Evolutionary conservation across 2,888 invertebrate species (phyloP), one percentile per base, ranked within the genome.

Genomic region (Limnephilus rhombicus): DNA sequence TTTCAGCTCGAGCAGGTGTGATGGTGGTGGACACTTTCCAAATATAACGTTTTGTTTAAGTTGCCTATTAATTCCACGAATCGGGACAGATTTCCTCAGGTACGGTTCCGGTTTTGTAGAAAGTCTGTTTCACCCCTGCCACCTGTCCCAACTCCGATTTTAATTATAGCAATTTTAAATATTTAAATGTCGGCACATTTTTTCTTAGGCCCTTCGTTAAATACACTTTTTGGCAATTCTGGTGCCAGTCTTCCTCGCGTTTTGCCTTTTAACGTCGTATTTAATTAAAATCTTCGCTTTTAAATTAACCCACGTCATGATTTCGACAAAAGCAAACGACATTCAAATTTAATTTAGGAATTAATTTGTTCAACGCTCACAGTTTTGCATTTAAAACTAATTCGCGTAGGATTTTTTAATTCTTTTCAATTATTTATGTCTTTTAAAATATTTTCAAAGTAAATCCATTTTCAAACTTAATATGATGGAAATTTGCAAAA

Each of bases 161-260:
- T 91, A 92, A 92, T 92, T 93, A 92, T 91, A 86, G 86, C 90
- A 45, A 91, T 91, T 92, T 93, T 81, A 91, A 93, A 90, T 93
- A 93, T 93, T 93, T 88, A 81, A 92, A 92, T 85, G 87, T 85
- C 90, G 86, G 80, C 87, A 91, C 31, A 82, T 91, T 81, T 91
- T 91, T 80, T 49, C 41, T 85, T 31, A 15, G 34, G 81, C 90
- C 45, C 80, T 92, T 88, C 88, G 88, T 88, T 88, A 88, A 88
- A 88, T 88, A 88, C 68, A 68, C 88, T 88, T 88, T 88, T 88
- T 68, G 88, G 53, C 68, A 88, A 90, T 90, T 68, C 85, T 68
- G 68, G 53, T 68, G 68, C 41, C 18, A 37, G 49, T 82, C 80
- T 49, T 91, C 89, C 91, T 92, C 85, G 81, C 89, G 68, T 89